phyloP scores from a whole-genome alignment of 2,113 vertebrate species.

The Agelaius phoeniceus region DNA sequence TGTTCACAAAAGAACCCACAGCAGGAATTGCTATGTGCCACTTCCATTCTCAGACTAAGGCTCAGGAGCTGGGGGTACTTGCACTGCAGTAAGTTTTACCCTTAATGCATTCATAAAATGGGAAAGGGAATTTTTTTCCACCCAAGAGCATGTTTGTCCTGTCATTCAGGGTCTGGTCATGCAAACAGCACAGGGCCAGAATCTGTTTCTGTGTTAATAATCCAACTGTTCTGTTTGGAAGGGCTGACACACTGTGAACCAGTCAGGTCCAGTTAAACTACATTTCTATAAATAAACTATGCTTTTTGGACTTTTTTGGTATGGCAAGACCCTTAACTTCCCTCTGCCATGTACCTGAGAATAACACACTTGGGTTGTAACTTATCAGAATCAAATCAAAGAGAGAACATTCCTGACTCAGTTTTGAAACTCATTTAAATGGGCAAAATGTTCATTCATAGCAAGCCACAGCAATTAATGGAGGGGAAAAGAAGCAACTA shows the following conservation, averaged over 20 bases:
- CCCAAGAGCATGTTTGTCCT: neutral
- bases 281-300: neutral
- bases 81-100: neutral
- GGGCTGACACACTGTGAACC: neutral
- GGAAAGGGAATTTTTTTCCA: neutral
- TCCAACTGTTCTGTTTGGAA: neutral
- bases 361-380: neutral
- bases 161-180: neutral
- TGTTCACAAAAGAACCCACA: neutral
- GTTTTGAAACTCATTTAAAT: neutral
- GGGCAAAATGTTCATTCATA: constrained; percentile 1
- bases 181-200: neutral
- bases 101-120: neutral
- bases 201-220: neutral
- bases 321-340: neutral
- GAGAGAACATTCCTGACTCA: neutral
- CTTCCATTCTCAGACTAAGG: neutral
- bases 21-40: neutral
- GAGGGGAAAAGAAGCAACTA: neutral
- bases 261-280: neutral
- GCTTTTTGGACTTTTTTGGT: neutral
- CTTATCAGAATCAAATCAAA: neutral
- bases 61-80: neutral
- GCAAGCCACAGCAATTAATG: constrained; percentile 4
- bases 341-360: constrained; percentile 33